Base-by-base conservation (phyloP, 1,140 invertebrate species). In the Bombus huntii region DNA sequence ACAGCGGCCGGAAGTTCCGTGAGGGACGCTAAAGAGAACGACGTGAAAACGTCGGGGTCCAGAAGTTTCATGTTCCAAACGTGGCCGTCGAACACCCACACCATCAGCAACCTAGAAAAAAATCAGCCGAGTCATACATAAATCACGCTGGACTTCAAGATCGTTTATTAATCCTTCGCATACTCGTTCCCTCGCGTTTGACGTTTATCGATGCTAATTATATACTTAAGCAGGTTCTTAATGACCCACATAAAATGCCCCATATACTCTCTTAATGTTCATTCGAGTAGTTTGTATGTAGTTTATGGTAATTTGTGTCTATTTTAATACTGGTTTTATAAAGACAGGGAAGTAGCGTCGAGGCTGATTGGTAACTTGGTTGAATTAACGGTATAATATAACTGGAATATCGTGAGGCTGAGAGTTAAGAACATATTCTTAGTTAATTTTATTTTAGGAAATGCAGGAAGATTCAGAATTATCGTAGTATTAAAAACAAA, bases 1-100 rank as follows among this genome's bases (percentile, higher is more conserved):
- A 98, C 96, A 92, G 98, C 98, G 47, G 98, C 98, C 2, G 98
- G 98, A 81, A 98, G 95, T 93, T 98, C 97, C 0, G 97, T 98
- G n/a, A 97, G 96, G 3, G 97, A 97, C 0, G 98, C 98, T 3
- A 98, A 95, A 1, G 97, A 98, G 93, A 98, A 98, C 1, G 98
- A 98, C n/a, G 97, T 93, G 92, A 98, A 98, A 1, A 98, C 96
- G 89, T 98, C 97, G 82, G 98, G 94, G 28, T 97, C 97, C 8
- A 98, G 94, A 2, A 97, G 96, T 39, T 97, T 97, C 68, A 98
- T 97, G 89, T 98, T 98, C 94, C 98, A 96, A 2, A 98, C 98
- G 92, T 98, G 98, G 1, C 98, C 98, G 90, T 98, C 98, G 91
- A 98, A 98, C 1, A 98, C 97, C 91, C 98, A 93, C 1, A 97